phyloP scores from a whole-genome alignment of 2,888 invertebrate species.

The Leptarthrus brevirostris region DNA sequence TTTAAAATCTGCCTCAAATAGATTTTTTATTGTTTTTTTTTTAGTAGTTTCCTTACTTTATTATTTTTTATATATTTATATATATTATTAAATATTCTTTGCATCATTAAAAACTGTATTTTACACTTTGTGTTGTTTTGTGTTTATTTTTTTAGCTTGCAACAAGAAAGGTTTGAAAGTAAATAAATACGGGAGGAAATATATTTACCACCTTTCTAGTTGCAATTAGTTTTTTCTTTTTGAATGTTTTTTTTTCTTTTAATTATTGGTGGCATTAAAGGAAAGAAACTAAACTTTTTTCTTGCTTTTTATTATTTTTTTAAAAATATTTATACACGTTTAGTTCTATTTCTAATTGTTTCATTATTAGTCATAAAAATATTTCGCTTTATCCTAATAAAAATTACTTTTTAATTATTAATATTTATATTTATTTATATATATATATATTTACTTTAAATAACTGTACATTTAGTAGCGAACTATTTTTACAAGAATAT shows the following conservation, averaged over 20 bases:
- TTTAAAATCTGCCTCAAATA: constrained; percentile 44
- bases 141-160: constrained; percentile 32
- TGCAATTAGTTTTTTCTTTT: constrained; percentile 55
- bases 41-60: constrained; percentile 29
- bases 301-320: constrained; percentile 16
- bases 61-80: constrained; percentile 9
- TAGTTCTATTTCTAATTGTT: neutral
- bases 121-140: constrained; percentile 42
- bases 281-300: constrained; percentile 17
- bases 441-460: constrained; percentile 29
- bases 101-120: constrained; percentile 31
- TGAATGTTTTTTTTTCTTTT: constrained; percentile 8
- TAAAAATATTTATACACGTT: constrained; percentile 43
- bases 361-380: constrained; percentile 41
- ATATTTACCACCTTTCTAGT: constrained; percentile 12
- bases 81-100: constrained; percentile 11
- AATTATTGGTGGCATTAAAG: constrained; percentile 32
- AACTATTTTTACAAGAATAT: constrained; percentile 43
- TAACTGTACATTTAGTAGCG: constrained; percentile 47
- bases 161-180: neutral
- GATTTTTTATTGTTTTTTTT: constrained; percentile 41
- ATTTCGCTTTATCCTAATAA: constrained; percentile 42
- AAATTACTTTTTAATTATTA: constrained; percentile 32
- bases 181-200: constrained; percentile 38
- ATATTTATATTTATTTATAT: neutral